Conservation (phyloP, 2,113 vertebrate species). For the Menura novaehollandiae region DNA sequence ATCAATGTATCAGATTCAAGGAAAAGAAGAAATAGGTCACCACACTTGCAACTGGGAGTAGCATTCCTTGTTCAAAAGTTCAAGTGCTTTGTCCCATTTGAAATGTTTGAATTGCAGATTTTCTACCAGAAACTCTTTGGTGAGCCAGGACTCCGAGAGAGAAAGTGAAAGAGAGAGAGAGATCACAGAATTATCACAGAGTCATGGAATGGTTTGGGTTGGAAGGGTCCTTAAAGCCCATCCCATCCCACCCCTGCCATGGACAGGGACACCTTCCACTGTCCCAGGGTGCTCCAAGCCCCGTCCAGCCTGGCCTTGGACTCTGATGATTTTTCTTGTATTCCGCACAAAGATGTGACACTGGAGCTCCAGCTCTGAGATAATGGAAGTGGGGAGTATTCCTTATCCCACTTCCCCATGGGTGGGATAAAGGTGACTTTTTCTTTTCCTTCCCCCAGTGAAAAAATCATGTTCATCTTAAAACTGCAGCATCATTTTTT, state of each 20-base stretch:
- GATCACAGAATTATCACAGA: background rate
- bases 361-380: background rate
- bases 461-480: background rate
- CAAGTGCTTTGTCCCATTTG: background rate
- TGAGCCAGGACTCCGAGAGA: background rate
- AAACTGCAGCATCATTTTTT: background rate
- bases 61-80: background rate
- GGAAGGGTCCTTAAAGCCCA: background rate
- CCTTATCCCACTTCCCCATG: no score
- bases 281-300: background rate
- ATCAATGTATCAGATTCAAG: background rate
- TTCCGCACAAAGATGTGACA: background rate
- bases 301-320: background rate
- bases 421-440: background rate
- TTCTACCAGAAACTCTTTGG: background rate
- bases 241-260: background rate
- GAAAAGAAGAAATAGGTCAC: background rate
- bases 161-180: background rate
- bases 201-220: background rate
- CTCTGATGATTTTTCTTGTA: rapidly evolving
- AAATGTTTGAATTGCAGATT: background rate
- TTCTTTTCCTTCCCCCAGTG: background rate
- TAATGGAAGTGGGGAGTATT: background rate
- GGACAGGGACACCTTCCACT: background rate
- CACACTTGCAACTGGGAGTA: background rate